Conservation (phyloP, 2,797 vertebrate genomes). For the Pseudomugil gertrudae region DNA sequence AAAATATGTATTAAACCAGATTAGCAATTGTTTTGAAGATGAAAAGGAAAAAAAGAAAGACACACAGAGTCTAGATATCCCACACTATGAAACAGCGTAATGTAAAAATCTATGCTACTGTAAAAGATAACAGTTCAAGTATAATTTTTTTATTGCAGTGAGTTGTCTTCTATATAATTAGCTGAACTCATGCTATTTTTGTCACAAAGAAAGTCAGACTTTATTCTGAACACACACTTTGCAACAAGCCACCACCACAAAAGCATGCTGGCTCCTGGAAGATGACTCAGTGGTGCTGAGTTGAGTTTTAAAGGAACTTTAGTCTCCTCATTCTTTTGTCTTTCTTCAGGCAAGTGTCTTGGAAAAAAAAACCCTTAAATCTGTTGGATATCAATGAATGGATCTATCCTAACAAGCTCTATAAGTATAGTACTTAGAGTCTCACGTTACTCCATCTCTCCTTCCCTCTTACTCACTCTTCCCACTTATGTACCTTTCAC, state of each 20-base stretch:
- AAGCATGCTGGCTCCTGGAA: conserved; percentile 22
- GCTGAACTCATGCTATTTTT: conserved; percentile 36
- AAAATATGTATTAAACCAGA: too few species aligned
- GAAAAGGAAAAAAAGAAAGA: too few species aligned
- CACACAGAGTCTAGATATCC: too few species aligned
- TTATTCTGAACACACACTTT: conserved; percentile 36
- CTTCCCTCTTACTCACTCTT: conserved; percentile 27
- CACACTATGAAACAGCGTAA: too few species aligned
- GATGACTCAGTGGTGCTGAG: conserved; percentile 12
- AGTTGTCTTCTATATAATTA: conserved; percentile 43
- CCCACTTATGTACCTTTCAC: conserved; percentile 45
- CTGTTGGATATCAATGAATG: conserved; percentile 52
- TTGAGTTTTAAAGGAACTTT: conserved; percentile 54
- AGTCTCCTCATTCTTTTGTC: conserved; percentile 46
- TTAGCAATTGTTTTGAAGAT: too few species aligned
- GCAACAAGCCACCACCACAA: conserved; percentile 23
- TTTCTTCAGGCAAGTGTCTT: conserved; percentile 63
- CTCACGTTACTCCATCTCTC: conserved; percentile 40
- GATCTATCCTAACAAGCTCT: conserved; percentile 50
- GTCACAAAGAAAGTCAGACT: conserved; percentile 27
- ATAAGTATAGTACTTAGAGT: conserved; percentile 43
- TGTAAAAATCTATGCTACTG: background rate
- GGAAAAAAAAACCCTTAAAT: conserved; percentile 34
- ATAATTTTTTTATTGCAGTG: conserved; percentile 13
- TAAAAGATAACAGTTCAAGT: background rate